A percentile compares a stretch with the other conserved stretches of the same genome.
Conservation (phyloP, 1,140 invertebrate genomes). For the Hesperophylax magnus region DNA sequence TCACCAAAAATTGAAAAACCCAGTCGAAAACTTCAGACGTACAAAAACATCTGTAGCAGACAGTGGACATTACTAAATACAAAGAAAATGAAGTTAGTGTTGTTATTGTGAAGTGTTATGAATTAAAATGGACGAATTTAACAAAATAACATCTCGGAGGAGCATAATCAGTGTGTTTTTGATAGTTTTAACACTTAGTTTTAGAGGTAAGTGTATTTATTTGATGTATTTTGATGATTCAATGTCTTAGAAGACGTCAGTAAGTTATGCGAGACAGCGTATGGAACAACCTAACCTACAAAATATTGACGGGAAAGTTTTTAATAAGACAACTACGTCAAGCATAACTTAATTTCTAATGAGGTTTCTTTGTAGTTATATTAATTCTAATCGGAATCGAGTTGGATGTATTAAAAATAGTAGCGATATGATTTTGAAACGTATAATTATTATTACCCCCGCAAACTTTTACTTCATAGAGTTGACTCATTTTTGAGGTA, state of each 20-base stretch:
- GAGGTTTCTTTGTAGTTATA: too few species aligned
- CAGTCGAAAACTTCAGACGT: too few species aligned
- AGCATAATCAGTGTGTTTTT: constrained; percentile 1
- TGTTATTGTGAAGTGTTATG: not conserved
- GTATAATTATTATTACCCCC: too few species aligned
- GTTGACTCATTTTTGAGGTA: too few species aligned
- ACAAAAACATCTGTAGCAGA: too few species aligned
- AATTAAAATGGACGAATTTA: constrained; percentile 16
- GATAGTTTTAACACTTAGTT: not conserved
- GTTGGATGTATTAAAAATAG: too few species aligned
- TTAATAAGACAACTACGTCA: not conserved
- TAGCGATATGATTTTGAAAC: too few species aligned
- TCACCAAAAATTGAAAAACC: not conserved
- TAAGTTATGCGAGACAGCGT: not conserved
- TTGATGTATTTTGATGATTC: not conserved
- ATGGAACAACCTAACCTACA: constrained; percentile 24
- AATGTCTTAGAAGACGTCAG: not conserved
- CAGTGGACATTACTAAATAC: too few species aligned
- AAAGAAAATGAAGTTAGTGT: not conserved
- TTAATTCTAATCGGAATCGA: too few species aligned
- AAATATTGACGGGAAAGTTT: constrained; percentile 10
- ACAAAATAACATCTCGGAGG: not conserved
- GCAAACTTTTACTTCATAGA: too few species aligned
- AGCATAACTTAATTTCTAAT: too few species aligned
- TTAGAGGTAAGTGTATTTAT: not conserved